Conservation (phyloP, 2,113 vertebrate genomes). For the Psophia crepitans region DNA sequence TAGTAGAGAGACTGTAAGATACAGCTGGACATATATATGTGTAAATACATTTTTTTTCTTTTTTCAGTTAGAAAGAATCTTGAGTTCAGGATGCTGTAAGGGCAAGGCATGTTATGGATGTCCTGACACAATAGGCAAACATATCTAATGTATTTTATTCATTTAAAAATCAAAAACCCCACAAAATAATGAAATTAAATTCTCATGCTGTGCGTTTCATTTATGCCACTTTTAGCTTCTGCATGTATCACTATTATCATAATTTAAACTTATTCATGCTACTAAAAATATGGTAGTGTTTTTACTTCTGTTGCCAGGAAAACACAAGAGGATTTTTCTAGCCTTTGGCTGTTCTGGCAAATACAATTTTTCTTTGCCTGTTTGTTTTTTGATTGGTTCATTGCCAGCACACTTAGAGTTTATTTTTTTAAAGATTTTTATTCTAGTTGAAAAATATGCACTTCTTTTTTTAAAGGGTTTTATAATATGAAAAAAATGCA, state of each 20-base stretch:
- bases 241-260: background rate
- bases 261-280: background rate
- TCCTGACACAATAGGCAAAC: background rate
- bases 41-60: background rate
- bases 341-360: background rate
- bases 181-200: background rate
- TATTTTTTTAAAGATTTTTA: background rate
- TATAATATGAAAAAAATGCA: background rate
- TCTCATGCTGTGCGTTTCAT: background rate
- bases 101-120: background rate
- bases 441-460: background rate
- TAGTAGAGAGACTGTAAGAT: background rate
- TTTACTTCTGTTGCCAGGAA: background rate
- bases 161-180: background rate
- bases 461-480: accelerated
- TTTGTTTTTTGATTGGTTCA: background rate
- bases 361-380: background rate
- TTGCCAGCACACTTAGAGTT: background rate
- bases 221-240: background rate
- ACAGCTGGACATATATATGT: background rate
- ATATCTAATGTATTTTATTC: background rate
- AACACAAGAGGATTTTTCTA: background rate
- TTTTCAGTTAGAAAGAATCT: background rate
- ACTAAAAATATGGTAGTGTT: background rate
- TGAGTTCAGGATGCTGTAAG: background rate